Evolutionary conservation across 1,140 invertebrate genomes (phyloP).

Genomic region (Bombus turneri): DNA sequence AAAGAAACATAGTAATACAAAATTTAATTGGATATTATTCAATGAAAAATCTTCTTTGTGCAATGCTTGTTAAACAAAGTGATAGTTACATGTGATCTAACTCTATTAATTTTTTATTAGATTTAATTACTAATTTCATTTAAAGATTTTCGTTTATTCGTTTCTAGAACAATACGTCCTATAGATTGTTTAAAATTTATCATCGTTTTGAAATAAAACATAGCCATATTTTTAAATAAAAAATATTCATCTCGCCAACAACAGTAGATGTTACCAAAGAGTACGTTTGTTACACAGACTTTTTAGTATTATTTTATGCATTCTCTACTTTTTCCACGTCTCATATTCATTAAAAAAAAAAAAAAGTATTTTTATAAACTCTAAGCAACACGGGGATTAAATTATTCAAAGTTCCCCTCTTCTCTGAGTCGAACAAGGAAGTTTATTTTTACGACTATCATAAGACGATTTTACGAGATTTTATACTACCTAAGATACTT

Average conservation of each 20-base stretch:
- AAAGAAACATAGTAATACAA: neutral
- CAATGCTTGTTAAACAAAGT: neutral
- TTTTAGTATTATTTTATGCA: neutral
- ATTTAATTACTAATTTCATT: neutral
- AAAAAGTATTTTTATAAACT: neutral
- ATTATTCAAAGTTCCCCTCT: neutral
- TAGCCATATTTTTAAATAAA: too few species aligned
- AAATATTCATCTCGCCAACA: too few species aligned
- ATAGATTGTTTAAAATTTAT: neutral
- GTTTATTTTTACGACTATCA: neutral
- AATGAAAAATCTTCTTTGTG: neutral
- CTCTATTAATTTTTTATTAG: neutral
- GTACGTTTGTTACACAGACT: too few species aligned
- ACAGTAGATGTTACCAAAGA: too few species aligned
- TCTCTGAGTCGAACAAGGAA: neutral
- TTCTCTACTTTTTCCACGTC: neutral
- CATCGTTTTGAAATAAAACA: neutral
- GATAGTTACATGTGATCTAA: neutral
- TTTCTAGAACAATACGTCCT: neutral
- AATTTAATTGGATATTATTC: neutral
- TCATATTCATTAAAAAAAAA: neutral
- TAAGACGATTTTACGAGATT: slow-evolving; percentile 7
- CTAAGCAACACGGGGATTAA: neutral
- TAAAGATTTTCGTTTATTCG: neutral
- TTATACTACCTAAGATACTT: neutral